Evolutionary conservation across 2,113 vertebrate species (phyloP), one percentile per base, ranked within the genome.

Genomic region (Ochotona curzoniae): DNA sequence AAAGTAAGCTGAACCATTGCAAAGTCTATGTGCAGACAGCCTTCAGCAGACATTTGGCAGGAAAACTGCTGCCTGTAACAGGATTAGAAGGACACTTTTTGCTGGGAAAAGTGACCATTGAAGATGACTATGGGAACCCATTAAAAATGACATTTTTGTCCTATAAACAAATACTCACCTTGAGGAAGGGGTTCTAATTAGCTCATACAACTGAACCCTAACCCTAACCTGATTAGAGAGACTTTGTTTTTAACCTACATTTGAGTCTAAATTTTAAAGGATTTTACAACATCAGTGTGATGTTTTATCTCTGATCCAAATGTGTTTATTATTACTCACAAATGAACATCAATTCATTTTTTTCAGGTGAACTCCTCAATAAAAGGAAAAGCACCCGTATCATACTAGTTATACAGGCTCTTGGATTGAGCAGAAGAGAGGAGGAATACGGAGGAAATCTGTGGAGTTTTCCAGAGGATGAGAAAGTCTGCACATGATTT

Each of bases 1-100:
- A 47, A 95, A 67, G 92, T 88, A 97, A 96, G 30, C 73, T 94
- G 71, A 96, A 97, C 91, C 97, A 80, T 97, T 97, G 83, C 7
- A 18, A 96, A 32, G 11, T 61, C 69, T 84, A 51, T 21, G 23
- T 93, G 11, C 66, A 96, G 89, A 79, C 87, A 95, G 28, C 35
- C 32, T 91, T 89, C 93, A 96, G 61, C 44, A 97, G 91, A 93
- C 63, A 96, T 90, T 93, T 96, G 86, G 95, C 93, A 96, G 76
- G 95, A 97, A 97, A 97, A 97, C 64, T 85, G 49, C 80, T 86
- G 84, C 89, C 83, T 93, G 93, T 83, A 90, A 75, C 91, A 82
- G 35, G 64, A 79, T 69, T 95, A 94, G 21, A 30, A 93, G 23
- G 70, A 64, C 13, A 5, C 26, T 74, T 38, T 73, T 90, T 75